phyloP scores from a whole-genome alignment of 1,140 invertebrate genomes.

The Armadillidium nasatum region DNA sequence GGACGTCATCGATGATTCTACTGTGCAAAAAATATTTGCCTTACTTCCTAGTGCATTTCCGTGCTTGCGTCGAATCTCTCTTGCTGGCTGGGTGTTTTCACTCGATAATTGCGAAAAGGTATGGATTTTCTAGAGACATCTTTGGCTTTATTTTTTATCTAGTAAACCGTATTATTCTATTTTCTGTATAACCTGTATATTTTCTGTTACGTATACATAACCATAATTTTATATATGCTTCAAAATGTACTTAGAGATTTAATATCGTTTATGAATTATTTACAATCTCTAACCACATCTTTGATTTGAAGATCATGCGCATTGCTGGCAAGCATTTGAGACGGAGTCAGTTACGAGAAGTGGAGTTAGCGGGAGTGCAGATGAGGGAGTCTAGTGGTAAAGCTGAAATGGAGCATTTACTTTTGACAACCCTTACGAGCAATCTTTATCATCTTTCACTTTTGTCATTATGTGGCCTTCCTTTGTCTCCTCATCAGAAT shows the following conservation, averaged over 20 bases:
- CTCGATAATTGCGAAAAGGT: conserved; percentile 52
- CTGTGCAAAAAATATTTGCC: conserved; percentile 52
- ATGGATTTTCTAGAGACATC: too few species aligned
- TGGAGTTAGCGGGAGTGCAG: conserved; percentile 50
- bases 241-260: too few species aligned
- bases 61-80: conserved; percentile 50
- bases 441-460: conserved; percentile 51
- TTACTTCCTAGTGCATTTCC: conserved; percentile 50
- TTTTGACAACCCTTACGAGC: conserved; percentile 50
- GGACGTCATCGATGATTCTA: conserved; percentile 53
- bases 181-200: too few species aligned
- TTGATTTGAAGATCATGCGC: conserved; percentile 45
- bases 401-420: conserved; percentile 50
- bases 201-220: too few species aligned
- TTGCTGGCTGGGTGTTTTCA: conserved; percentile 52
- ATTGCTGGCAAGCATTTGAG: conserved; percentile 51
- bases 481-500: conserved; percentile 50
- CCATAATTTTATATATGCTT: too few species aligned
- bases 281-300: background rate
- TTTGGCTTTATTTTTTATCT: too few species aligned
- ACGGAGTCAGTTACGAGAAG: conserved; percentile 50
- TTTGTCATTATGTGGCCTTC: conserved; percentile 51
- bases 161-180: too few species aligned
- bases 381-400: conserved; percentile 49
- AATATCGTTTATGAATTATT: background rate